These are phyloP conservation scores for Eudyptes chrysolophus DNA, from an alignment of 2,113 vertebrate genomes.

Conservation along the genomic window DNA sequence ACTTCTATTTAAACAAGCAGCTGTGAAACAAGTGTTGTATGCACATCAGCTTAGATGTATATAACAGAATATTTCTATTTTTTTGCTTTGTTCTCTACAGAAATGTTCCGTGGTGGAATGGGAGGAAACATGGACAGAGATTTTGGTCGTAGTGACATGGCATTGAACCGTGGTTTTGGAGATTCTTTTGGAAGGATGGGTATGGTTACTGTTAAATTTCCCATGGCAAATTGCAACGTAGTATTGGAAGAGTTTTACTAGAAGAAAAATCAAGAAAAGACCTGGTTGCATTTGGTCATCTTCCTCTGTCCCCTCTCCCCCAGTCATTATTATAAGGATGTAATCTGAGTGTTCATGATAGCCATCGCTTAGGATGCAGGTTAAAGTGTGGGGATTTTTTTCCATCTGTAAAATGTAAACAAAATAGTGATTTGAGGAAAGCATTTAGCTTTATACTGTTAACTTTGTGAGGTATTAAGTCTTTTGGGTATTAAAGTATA, in stretches of 20 bases:
- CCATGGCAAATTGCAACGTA: not conserved
- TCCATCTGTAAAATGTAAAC: not conserved
- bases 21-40: not conserved
- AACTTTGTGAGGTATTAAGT: not conserved
- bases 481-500: not conserved
- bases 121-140: conserved; percentile 91
- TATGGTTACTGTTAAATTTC: conserved; percentile 54
- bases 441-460: not conserved
- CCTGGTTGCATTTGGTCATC: not conserved
- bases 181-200: conserved; percentile 96
- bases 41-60: not conserved
- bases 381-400: not conserved
- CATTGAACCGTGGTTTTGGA: conserved; percentile 90
- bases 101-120: conserved; percentile 89
- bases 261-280: not conserved
- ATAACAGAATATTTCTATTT: not conserved
- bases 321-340: not conserved
- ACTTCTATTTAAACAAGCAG: not conserved
- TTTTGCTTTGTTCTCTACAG: conserved; percentile 61
- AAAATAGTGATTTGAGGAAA: not conserved
- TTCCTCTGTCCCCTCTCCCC: not conserved
- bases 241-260: not conserved
- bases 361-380: not conserved
- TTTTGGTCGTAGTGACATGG: conserved; percentile 89
- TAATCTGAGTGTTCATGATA: not conserved